These are phyloP conservation scores for Drosophila nigrodunni DNA, from an alignment of 1,140 invertebrate genomes.

Conservation along the genomic window DNA sequence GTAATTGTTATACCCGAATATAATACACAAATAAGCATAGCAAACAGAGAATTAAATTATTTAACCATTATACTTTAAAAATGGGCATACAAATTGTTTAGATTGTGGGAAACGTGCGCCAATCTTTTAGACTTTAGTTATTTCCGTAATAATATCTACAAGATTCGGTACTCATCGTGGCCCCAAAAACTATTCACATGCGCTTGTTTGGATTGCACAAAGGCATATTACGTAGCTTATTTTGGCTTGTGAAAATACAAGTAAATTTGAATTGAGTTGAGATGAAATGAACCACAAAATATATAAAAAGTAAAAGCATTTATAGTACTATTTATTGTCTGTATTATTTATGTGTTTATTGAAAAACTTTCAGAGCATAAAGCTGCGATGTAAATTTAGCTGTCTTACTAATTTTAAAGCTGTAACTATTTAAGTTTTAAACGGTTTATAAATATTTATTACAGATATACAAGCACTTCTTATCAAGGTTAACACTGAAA, in stretches of 20 bases:
- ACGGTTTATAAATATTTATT: no score
- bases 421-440: no score
- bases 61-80: constrained; percentile 17
- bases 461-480: not conserved
- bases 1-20: constrained; percentile 30
- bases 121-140: constrained; percentile 10
- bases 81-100: constrained; percentile 28
- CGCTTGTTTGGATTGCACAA: constrained; percentile 47
- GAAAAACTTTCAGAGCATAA: no score
- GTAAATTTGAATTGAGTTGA: constrained; percentile 4
- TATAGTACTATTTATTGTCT: constrained; percentile 1
- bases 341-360: not conserved
- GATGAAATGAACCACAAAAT: not conserved
- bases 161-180: constrained; percentile 19
- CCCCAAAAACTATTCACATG: constrained; percentile 48
- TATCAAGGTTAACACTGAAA: not conserved
- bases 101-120: constrained; percentile 37
- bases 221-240: constrained; percentile 21
- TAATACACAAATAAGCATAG: not conserved
- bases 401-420: no score
- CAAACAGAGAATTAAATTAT: constrained; percentile 17
- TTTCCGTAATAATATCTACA: constrained; percentile 47
- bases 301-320: not conserved
- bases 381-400: no score
- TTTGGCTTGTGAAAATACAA: constrained; percentile 24